A percentile compares a stretch with the other conserved stretches of the same genome.
Conservation (phyloP, 2,797 vertebrate species). For the Poeciliopsis paucimaculata region DNA sequence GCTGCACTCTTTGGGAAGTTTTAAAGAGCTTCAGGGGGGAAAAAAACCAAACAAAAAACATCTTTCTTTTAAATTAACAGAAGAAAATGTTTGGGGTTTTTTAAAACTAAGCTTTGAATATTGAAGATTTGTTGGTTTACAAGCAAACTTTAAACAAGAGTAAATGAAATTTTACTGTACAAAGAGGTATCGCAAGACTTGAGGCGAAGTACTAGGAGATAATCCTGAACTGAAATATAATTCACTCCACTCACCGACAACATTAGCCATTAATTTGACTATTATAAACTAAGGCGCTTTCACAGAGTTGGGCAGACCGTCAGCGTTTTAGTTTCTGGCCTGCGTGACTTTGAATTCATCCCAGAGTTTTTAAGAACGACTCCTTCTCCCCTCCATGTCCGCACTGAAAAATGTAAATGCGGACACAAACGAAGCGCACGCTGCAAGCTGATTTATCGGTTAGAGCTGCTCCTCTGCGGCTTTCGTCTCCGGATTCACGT, state of each 20-base stretch:
- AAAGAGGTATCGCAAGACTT: neutral
- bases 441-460: neutral
- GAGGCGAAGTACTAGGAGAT: neutral
- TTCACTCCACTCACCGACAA: neutral
- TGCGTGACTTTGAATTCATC: neutral
- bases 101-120: neutral
- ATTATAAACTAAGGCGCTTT: neutral
- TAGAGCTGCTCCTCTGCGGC: neutral
- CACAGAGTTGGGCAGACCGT: neutral
- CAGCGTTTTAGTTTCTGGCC: neutral
- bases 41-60: neutral
- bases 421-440: slow-evolving; percentile 2
- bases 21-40: neutral
- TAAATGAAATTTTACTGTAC: neutral
- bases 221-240: neutral
- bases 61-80: neutral
- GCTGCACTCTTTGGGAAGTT: neutral
- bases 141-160: neutral
- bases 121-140: neutral
- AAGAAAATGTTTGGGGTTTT: neutral
- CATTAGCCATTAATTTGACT: neutral
- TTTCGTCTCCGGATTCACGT: neutral
- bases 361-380: neutral
- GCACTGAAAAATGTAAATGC: neutral
- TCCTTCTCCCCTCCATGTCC: neutral